phyloP scores from a whole-genome alignment of 2,113 vertebrate genomes.

The Fregetta grallaria region DNA sequence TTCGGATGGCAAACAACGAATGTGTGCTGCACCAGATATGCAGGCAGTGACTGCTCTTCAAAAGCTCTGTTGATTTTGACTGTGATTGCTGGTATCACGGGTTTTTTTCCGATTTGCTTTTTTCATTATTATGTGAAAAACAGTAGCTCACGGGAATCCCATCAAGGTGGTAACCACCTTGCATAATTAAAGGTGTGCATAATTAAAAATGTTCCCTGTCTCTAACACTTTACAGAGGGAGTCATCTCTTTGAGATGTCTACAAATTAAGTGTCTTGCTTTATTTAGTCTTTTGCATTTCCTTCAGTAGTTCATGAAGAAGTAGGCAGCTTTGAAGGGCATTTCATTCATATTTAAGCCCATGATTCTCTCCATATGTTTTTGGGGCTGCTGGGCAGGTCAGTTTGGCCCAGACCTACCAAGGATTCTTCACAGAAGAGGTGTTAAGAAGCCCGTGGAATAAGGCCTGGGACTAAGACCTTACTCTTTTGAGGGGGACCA shows the following conservation, averaged over 20 bases:
- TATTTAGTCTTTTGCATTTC: neutral
- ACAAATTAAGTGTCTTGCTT: neutral
- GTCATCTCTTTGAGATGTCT: rapidly evolving
- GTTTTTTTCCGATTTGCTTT: neutral
- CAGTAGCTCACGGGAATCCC: neutral
- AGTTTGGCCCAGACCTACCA: neutral
- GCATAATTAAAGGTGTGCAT: too few relatives aligned
- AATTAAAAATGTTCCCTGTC: neutral
- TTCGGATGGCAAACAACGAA: neutral
- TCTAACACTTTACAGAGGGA: neutral
- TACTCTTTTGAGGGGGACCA: neutral
- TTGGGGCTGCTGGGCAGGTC: neutral
- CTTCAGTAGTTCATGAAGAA: neutral
- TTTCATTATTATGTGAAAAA: neutral
- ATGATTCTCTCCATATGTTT: neutral
- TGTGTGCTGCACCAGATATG: neutral
- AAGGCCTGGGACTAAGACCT: neutral
- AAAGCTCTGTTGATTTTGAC: neutral
- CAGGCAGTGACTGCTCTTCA: neutral
- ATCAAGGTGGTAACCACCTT: neutral
- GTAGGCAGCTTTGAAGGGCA: rapidly evolving
- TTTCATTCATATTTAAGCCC: neutral
- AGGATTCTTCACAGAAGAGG: neutral
- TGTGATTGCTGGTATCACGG: rapidly evolving
- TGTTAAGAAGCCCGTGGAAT: neutral